Base-by-base conservation (phyloP, 2,888 invertebrate species). In the Phragmatobia fuliginosa region DNA sequence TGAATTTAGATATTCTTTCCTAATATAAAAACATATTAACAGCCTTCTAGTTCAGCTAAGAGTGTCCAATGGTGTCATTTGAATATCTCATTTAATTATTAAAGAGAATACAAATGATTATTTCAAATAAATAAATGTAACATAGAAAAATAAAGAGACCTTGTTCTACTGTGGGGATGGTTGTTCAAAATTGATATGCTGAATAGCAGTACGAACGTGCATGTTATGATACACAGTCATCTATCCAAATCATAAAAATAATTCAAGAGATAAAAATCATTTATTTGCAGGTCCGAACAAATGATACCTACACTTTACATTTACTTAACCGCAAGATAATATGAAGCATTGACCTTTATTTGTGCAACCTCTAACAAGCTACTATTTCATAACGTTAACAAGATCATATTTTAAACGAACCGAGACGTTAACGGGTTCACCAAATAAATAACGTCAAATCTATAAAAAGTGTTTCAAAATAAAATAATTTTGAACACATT, bases 381-480 rank as follows among this genome's bases (percentile, higher is more conserved):
- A 77, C 74, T 78, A 80, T 82, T 81, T 89, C 88, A 87, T 85
- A 85, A 83, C 78, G 75, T 86, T 86, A 86, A 83, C 82, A 78
- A 88, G 82, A 67, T 72, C 70, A 74, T 80, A 82, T 77, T 82
- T 82, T 68, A 72, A 82, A 80, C 73, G 73, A 74, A 73, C 74
- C 70, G 61, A 74, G 72, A 75, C 70, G 70, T 74, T 79, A 82
- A 80, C 90, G 89, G 88, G 87, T 87, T 87, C 84, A 75, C 83
- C 85, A 83, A 88, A 94, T 94, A 94, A 93, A 93, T 93, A 89
- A 93, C 83, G 87, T 91, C 90, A 84, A 90, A 91, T 91, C 91
- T 93, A 93, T 92, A 93, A 91, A 89, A 89, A 87, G 84, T 89
- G 88, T 91, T 90, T 89, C 91, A 90, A 92, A 94, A 93, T 90